phyloP scores from a whole-genome alignment of 2,113 vertebrate genomes.

The Machaerirhynchus nigripectus region DNA sequence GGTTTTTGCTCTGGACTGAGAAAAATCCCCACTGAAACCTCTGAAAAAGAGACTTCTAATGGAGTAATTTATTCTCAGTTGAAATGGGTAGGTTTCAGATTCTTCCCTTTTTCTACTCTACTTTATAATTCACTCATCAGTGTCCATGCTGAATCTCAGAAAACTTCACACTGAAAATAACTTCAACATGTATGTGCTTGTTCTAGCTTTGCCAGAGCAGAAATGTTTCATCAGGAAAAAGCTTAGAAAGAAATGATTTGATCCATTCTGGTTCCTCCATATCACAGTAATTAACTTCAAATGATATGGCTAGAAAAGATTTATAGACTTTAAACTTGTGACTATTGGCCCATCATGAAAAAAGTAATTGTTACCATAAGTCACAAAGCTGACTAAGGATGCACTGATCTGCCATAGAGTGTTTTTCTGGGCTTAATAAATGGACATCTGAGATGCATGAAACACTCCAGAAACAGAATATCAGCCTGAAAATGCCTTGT shows the following conservation, averaged over 20 bases:
- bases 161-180: neutral
- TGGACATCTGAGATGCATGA: neutral
- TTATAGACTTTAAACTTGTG: neutral
- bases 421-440: neutral
- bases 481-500: neutral
- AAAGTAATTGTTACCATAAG: neutral
- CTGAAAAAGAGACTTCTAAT: neutral
- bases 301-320: neutral
- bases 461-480: neutral
- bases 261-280: neutral
- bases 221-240: neutral
- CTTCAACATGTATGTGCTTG: neutral
- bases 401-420: neutral
- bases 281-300: neutral
- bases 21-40: neutral
- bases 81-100: neutral
- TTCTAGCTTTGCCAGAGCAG: neutral
- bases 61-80: neutral
- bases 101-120: neutral
- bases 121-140: neutral
- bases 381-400: neutral
- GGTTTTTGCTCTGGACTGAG: neutral
- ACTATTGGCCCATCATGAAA: neutral
- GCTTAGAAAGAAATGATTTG: neutral
- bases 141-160: neutral